A percentile compares a stretch with the other conserved stretches of the same genome.
phyloP scores from a whole-genome alignment of 1,140 invertebrate species.

The Acromyrmex heyeri region DNA sequence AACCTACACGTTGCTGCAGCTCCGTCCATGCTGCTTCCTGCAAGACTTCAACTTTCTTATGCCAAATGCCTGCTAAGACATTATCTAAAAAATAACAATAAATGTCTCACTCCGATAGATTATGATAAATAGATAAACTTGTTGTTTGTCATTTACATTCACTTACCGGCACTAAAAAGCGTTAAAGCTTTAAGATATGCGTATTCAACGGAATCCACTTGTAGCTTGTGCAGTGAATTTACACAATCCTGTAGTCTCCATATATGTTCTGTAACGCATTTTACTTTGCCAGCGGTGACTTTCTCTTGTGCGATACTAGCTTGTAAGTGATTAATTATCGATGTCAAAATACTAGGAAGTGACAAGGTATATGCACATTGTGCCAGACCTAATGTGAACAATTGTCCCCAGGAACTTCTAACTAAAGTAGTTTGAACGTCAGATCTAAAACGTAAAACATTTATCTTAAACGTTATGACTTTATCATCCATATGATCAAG shows the following conservation, averaged over 20 bases:
- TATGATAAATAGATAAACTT: not conserved
- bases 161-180: constrained; percentile 91
- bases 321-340: constrained; percentile 91
- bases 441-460: constrained; percentile 87
- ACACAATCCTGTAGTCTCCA: constrained; percentile 94
- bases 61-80: constrained; percentile 83
- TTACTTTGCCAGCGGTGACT: constrained; percentile 91
- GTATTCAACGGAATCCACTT: constrained; percentile 94
- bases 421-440: constrained; percentile 95
- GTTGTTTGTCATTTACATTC: not conserved
- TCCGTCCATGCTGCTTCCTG: constrained; percentile 92
- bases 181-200: constrained; percentile 96
- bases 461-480: not conserved
- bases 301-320: constrained; percentile 91
- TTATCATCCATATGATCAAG: not conserved
- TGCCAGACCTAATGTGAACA: constrained; percentile 96
- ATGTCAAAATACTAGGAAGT: constrained; percentile 93
- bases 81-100: constrained; percentile 79
- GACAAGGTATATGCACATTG: constrained; percentile 95
- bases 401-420: constrained; percentile 96
- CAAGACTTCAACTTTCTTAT: constrained; percentile 88
- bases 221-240: constrained; percentile 91
- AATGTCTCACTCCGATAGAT: not conserved
- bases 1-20: constrained; percentile 88
- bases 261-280: constrained; percentile 93